Evolutionary conservation across 1,140 invertebrate genomes (phyloP).

Genomic region (Heliconius nattereri): DNA sequence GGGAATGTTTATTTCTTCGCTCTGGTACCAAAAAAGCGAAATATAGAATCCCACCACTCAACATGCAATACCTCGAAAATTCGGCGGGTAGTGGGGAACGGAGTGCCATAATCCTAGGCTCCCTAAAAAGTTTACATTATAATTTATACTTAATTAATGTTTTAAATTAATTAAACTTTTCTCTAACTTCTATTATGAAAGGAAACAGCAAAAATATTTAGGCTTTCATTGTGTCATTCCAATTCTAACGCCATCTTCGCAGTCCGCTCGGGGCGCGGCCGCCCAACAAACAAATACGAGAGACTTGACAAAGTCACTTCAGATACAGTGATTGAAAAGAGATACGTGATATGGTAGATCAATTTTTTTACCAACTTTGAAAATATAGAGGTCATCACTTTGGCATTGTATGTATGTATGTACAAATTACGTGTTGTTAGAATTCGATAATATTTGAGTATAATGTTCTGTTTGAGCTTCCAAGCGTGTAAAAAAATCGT

Average conservation of each 20-base stretch:
- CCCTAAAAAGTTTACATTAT: neutral
- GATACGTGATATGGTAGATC: constrained; percentile 45
- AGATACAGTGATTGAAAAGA: constrained; percentile 67
- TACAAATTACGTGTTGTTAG: too few species aligned
- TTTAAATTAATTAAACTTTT: too few species aligned
- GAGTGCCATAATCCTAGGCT: neutral
- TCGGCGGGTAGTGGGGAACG: too few species aligned
- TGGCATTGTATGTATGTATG: neutral
- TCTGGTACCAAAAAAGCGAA: too few species aligned
- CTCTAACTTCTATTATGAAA: neutral
- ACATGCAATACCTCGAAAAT: too few species aligned
- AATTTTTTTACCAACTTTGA: neutral
- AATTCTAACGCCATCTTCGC: constrained; percentile 47
- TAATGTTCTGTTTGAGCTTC: too few species aligned
- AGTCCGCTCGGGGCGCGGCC: constrained; percentile 52
- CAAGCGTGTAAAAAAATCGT: too few species aligned
- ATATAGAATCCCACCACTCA: too few species aligned
- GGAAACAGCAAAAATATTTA: neutral
- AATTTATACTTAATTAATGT: too few species aligned
- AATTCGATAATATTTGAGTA: too few species aligned
- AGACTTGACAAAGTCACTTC: constrained; percentile 63
- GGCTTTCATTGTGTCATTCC: constrained; percentile 47
- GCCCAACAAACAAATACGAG: constrained; percentile 60
- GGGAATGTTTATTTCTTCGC: too few species aligned
- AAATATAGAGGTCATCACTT: neutral